Conservation (phyloP, 2,113 vertebrate species). For the Corythornis cristatus region DNA sequence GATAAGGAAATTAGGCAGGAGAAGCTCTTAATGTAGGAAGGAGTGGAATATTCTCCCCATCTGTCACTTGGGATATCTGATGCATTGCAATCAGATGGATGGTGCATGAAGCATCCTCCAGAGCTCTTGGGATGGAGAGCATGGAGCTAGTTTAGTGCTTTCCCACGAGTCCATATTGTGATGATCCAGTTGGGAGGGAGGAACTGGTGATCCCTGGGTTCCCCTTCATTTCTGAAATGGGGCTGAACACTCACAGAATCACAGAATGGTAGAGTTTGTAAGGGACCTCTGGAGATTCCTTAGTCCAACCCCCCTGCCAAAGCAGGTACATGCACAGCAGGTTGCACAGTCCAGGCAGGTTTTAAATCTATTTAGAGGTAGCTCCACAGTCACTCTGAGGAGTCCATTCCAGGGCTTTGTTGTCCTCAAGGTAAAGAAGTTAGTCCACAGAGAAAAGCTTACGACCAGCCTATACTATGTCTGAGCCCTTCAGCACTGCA, state of each 20-base stretch:
- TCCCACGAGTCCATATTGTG: rapidly evolving
- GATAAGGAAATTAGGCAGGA: not conserved
- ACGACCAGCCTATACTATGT: rapidly evolving
- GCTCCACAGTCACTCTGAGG: not conserved
- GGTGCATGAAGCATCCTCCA: not conserved
- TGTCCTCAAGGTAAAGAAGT: not conserved
- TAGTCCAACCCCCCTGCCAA: not conserved
- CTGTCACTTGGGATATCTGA: not conserved
- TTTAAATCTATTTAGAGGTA: not conserved
- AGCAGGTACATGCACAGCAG: not conserved
- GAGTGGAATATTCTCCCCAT: rapidly evolving
- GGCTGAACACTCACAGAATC: not conserved
- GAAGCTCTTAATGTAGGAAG: not conserved
- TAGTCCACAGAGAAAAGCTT: not conserved
- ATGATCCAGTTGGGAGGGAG: no score
- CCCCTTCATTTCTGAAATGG: not conserved
- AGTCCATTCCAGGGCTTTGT: not conserved
- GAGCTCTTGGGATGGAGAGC: not conserved
- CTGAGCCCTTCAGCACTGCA: not conserved
- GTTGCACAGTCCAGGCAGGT: not conserved
- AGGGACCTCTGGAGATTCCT: not conserved
- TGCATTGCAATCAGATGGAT: rapidly evolving
- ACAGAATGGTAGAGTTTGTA: not conserved
- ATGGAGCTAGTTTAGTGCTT: not conserved
- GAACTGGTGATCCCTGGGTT: not conserved